Evolutionary conservation across 1,140 invertebrate genomes (phyloP), one percentile per base, ranked within the genome.

Genomic region (Drosophila orena): DNA sequence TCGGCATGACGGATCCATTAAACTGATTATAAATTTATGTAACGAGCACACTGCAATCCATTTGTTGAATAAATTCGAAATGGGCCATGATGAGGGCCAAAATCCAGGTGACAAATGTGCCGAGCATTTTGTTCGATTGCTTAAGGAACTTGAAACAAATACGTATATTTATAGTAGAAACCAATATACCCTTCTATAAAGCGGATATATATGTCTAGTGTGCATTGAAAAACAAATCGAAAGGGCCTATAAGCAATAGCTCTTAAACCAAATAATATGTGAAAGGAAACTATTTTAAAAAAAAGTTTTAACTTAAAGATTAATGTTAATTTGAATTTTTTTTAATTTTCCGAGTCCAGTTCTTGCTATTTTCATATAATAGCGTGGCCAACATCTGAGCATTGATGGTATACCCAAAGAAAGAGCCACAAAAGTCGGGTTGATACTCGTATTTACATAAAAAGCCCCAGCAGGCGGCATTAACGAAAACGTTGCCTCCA

Each of bases 1-100:
- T 30, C 30, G 11, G 61, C 61, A 22, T 68, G 61, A 17, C 47
- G 30, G 7, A 54, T 11, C 65, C 47, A 55, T 69, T 69, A 34
- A 65, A 64, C 15, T 34, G 47, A 46, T 37, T 44, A 35, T 85
- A 77, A 88, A 81, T 81, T 75, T 88, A 88, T 86, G 78, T 77
- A 88, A 71, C 30, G 52, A 58, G 78, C 52, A 66, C 81, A 79
- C 35, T 68, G 49, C 47, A 74, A 71, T 78, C 68, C 55, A 71
- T 37, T 73, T 77, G 38, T 54, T 43, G 14, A 77, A 56, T 59
- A 59, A 44, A 56, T 56, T 64, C 14, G 8, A 79, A 84, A 77
- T 74, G 52, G 81, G 68, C 40, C 68, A 66, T 58, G 64, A 46
- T 50, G 62, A 46, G 17, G 30, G 30, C 14, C 8, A 17, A 47